These are phyloP conservation scores for Podarcis lilfordi DNA, from an alignment of 2,797 vertebrate genomes.

Conservation along the genomic window DNA sequence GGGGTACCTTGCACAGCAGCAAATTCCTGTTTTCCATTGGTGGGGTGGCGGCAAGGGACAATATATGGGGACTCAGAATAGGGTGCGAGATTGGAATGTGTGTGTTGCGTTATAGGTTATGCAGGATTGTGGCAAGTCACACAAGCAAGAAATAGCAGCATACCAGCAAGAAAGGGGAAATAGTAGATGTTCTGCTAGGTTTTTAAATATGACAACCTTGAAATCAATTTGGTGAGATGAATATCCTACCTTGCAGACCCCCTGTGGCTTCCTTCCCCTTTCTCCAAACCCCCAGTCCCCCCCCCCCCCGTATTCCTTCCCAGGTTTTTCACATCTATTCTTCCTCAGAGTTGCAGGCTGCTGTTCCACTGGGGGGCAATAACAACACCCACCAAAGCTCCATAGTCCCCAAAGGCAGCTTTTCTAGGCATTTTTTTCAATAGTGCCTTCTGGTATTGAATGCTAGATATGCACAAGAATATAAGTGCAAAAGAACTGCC, in stretches of 20 bases:
- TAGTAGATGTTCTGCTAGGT: constrained; percentile 32
- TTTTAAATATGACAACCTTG: constrained; percentile 44
- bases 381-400: background rate
- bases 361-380: too few species aligned
- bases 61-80: background rate
- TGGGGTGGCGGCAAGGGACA: background rate
- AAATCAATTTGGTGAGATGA: constrained; percentile 33
- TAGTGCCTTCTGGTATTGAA: background rate
- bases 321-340: background rate
- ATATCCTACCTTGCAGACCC: constrained; percentile 18
- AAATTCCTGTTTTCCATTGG: background rate
- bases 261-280: accelerated
- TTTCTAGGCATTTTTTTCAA: background rate
- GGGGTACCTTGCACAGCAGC: constrained; percentile 49
- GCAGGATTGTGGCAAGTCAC: background rate
- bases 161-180: constrained; percentile 36
- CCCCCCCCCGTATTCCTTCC: background rate
- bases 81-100: background rate
- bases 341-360: background rate
- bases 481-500: background rate
- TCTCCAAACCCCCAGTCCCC: too few species aligned
- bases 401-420: accelerated
- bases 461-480: background rate
- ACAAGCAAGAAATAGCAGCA: constrained; percentile 43
- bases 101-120: background rate